Percentiles rank a stretch among this genome's conserved stretches.
These are phyloP conservation scores for Phasia obesa DNA, from an alignment of 2,888 invertebrate genomes.

Conservation along the genomic window DNA sequence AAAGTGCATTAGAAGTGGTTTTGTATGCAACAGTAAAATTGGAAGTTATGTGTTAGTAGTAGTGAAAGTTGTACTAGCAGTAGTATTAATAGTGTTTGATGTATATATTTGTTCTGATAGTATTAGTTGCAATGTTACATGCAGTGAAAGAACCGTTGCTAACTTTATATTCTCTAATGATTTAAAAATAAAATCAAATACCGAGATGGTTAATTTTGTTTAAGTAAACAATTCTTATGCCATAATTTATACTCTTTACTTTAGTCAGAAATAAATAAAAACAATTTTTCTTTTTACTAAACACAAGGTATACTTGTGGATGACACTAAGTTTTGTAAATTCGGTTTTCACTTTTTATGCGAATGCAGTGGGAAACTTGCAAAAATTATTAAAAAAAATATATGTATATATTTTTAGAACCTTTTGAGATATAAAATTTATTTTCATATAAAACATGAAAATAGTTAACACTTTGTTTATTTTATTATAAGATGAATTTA, in stretches of 20 bases:
- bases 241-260: background rate
- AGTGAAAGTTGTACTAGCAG: background rate
- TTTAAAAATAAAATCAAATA: constrained; percentile 44
- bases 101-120: background rate
- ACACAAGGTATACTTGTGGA: background rate
- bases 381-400: background rate
- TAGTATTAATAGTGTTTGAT: background rate
- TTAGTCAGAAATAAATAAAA: background rate
- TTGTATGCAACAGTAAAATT: constrained; percentile 60
- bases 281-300: background rate
- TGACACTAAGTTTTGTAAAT: background rate
- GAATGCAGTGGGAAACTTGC: background rate
- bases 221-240: background rate
- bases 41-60: background rate
- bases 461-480: background rate
- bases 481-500: background rate
- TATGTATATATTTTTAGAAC: background rate
- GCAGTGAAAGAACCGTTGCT: constrained; percentile 28
- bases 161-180: constrained; percentile 30
- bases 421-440: background rate
- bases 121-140: constrained; percentile 4
- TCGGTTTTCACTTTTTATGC: background rate
- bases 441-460: background rate
- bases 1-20: constrained; percentile 64
- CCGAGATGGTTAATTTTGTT: constrained; percentile 33